Evolutionary conservation across 2,888 invertebrate genomes (phyloP), one percentile per base, ranked within the genome.

Genomic region (Cabera pusaria): DNA sequence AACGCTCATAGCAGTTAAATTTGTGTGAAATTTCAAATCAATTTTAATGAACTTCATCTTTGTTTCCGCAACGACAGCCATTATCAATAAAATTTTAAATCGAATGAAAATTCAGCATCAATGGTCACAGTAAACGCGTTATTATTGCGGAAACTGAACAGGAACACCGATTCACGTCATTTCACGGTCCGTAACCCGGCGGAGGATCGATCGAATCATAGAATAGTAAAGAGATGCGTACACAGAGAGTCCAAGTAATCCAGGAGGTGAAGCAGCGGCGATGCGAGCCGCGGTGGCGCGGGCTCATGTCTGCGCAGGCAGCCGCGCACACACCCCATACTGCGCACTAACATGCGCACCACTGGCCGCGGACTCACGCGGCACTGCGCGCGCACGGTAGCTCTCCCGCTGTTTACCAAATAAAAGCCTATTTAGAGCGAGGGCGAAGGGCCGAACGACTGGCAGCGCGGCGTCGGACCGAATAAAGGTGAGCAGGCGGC

Each of bases 351-450:
- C 72, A 60, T 62, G 61, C 63, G 59, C 70, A 64, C 60, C 73
- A 75, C 82, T 74, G 71, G 35, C 29, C 39, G 4, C 5, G n/a
- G 34, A 6, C 5, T 16, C 27, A 17, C 17, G 26, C 49, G 46
- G 42, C 49, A 44, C 52, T 56, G 57, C 58, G 57, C 63, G 51
- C 63, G 66, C 70, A 76, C 84, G 65, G 85, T 81, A 85, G 85
- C 83, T 63, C 73, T 75, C 76, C 76, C 78, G 78, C 86, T 84
- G 85, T 84, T 86, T 81, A 87, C 86, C 77, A 84, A 82, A 81
- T 84, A 86, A 53, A 80, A 86, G 86, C 83, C 83, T 82, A 85
- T 84, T 83, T 83, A 80, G 80, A 84, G 73, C 85, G 80, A 81
- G 82, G 84, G 84, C 84, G 80, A 84, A 85, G 84, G 84, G 86